A percentile compares a stretch with the other conserved stretches of the same genome.
phyloP scores from a whole-genome alignment of 2,888 invertebrate genomes.

The Arrhopalites spinosus region DNA sequence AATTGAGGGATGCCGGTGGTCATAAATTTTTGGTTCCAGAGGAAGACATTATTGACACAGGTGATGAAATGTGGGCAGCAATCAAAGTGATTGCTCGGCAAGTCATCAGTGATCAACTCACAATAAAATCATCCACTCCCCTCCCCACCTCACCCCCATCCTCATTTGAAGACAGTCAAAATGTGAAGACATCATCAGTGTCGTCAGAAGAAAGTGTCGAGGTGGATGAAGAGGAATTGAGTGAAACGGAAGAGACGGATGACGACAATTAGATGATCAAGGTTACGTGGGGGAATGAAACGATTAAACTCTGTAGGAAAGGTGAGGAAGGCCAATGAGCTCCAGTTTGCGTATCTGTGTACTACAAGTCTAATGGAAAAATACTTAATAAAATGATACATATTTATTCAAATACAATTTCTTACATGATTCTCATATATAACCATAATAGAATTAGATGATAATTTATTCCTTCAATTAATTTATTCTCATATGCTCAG shows the following conservation, averaged over 20 bases:
- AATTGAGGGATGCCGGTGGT: constrained; percentile 49
- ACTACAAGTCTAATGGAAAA: too few species aligned
- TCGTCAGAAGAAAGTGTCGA: constrained; percentile 22
- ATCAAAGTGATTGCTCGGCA: constrained; percentile 50
- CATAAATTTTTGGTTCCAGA: constrained; percentile 51
- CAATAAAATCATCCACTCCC: not conserved
- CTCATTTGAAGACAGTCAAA: constrained; percentile 1
- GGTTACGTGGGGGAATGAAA: too few species aligned
- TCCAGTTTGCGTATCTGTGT: too few species aligned
- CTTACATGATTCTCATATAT: too few species aligned
- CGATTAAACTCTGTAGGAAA: too few species aligned
- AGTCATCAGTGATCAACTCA: constrained; percentile 25
- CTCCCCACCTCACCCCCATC: not conserved
- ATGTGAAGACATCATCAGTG: not conserved
- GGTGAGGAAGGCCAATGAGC: too few species aligned
- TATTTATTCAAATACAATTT: too few species aligned
- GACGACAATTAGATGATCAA: constrained; percentile 1
- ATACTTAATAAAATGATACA: too few species aligned
- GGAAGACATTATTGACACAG: constrained; percentile 47
- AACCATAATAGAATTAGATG: too few species aligned
- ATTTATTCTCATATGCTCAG: too few species aligned
- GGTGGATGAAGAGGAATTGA: constrained; percentile 20
- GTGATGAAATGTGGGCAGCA: constrained; percentile 53
- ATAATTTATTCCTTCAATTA: too few species aligned
- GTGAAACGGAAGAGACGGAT: constrained; percentile 5